Evolutionary conservation across 2,888 invertebrate genomes (phyloP).

Genomic region (Drosophila nigritarsus): DNA sequence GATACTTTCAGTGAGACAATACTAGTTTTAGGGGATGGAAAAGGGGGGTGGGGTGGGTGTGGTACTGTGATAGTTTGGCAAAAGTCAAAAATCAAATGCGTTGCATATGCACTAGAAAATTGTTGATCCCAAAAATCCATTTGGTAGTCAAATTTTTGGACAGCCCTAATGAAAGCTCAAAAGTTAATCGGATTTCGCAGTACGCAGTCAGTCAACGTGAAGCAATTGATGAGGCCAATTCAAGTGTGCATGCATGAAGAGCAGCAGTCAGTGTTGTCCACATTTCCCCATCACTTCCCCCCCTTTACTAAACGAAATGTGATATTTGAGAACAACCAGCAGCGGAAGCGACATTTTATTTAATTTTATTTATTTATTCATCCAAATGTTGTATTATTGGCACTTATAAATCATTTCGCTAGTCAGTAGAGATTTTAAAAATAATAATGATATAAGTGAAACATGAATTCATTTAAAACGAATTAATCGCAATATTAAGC

Average conservation of each 20-base stretch:
- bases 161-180: constrained; percentile 49
- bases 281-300: neutral
- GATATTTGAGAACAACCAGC: neutral
- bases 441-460: neutral
- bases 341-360: neutral
- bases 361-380: neutral
- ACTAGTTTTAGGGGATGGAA: neutral
- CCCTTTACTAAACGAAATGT: neutral
- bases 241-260: constrained; percentile 69
- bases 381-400: no score
- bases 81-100: constrained; percentile 58
- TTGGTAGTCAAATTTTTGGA: constrained; percentile 72
- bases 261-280: constrained; percentile 6
- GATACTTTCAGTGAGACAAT: constrained; percentile 64
- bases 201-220: constrained; percentile 74
- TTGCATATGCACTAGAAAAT: constrained; percentile 51
- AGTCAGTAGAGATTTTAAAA: neutral
- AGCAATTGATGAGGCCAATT: constrained; percentile 77
- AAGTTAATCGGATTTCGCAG: constrained; percentile 74
- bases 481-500: neutral
- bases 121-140: constrained; percentile 55
- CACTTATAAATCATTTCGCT: neutral
- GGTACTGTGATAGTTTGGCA: constrained; percentile 6
- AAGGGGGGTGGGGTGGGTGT: neutral
- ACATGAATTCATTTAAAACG: neutral